Evolutionary conservation across 2,888 invertebrate species (phyloP), one percentile per base, ranked within the genome.

Genomic region (Thera obeliscata): DNA sequence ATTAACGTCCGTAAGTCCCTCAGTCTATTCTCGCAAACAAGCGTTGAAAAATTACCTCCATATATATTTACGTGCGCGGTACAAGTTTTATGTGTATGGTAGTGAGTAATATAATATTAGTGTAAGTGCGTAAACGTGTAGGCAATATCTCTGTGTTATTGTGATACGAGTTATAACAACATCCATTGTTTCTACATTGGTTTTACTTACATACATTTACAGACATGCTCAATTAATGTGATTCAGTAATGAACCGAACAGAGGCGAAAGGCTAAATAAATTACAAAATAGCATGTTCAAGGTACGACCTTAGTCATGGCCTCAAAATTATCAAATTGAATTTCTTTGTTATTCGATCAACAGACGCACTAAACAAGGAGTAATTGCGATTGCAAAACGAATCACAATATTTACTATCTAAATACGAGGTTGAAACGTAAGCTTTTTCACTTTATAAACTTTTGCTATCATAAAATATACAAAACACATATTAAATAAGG

Each of bases 31-130:
- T 78, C 77, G 77, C 80, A 78, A 81, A 82, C 80, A 80, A 82
- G 82, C 78, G 79, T 81, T 87, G 87, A 89, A 87, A 89, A 86
- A 87, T 87, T 76, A 77, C 82, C 77, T 73, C 70, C 72, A 76
- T 76, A 72, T 71, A 66, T 62, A 67, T 68, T 62, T 57, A 66
- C 59, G 62, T 55, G 65, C 59, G 56, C 56, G 57, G 56, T 63
- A 66, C 66, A 66, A 69, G 54, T 69, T 66, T 66, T 69, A 66
- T 66, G 57, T 71, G 67, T 71, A 73, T 73, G 72, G 43, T 74
- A 77, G 76, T 77, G 71, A 78, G 74, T 78, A 80, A 80, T 78
- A 79, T 78, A 74, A 81, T 81, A 81, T 82, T 76, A 74, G 71
- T 79, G 76, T 74, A 77, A 87, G 85, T 84, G 85, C 80, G 77